phyloP scores from a whole-genome alignment of 1,140 invertebrate genomes.

The Zophobas morio region DNA sequence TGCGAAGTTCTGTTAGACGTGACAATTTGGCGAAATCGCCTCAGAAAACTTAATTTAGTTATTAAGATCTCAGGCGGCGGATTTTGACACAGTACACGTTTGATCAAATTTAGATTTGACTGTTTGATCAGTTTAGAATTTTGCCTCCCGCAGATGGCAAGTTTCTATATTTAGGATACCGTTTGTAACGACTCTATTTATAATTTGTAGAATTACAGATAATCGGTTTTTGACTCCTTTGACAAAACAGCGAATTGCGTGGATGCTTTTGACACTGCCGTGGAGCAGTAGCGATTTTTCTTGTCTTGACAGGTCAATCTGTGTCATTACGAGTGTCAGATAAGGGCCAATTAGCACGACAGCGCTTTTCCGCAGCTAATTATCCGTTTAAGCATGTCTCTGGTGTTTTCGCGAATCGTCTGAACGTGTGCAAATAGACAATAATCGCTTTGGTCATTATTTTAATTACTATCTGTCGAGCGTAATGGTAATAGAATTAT shows the following conservation, averaged over 20 bases:
- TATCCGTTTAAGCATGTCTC: background rate
- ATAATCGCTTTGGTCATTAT: slow-evolving; percentile 36
- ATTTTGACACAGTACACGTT: no score
- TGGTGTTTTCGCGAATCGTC: slow-evolving; percentile 6
- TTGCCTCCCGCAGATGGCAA: no score
- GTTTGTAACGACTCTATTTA: slow-evolving; percentile 4
- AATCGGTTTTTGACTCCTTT: background rate
- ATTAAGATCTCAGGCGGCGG: no score
- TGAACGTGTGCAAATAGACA: slow-evolving; percentile 30
- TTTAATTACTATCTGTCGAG: slow-evolving; percentile 38
- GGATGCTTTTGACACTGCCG: no score
- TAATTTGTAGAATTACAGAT: slow-evolving; percentile 8
- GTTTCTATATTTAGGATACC: slow-evolving; percentile 20
- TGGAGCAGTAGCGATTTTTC: no score
- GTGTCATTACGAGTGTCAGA: background rate
- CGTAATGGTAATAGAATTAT: slow-evolving; percentile 42
- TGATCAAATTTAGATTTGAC: no score
- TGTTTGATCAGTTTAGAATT: no score
- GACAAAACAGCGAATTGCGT: background rate
- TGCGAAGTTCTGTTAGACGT: no score
- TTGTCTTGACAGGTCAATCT: no score
- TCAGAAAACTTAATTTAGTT: no score
- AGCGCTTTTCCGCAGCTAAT: slow-evolving; percentile 1
- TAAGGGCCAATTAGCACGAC: background rate
- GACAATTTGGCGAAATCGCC: no score